Evolutionary conservation across 2,113 vertebrate species (phyloP).

Genomic region (Jacana jacana): DNA sequence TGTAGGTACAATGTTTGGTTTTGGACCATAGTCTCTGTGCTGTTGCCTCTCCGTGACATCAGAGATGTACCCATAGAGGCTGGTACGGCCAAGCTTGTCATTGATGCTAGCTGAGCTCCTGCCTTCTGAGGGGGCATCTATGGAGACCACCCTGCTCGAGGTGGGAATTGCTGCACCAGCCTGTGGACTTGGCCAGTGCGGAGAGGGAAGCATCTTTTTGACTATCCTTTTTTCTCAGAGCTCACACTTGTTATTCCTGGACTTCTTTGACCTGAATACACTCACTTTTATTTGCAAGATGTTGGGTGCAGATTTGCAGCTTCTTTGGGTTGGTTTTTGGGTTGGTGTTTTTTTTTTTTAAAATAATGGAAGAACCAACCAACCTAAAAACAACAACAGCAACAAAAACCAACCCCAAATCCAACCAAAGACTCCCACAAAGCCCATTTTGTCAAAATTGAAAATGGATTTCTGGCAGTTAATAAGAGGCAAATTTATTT

Average conservation of each 20-base stretch:
- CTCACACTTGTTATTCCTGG: not conserved
- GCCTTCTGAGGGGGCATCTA: not conserved
- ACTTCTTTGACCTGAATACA: not conserved
- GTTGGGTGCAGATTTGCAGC: not conserved
- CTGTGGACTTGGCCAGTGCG: not conserved
- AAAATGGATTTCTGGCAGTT: not conserved
- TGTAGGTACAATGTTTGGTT: not conserved
- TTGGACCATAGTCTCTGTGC: not conserved
- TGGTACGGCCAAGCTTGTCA: not conserved
- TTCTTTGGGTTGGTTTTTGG: not conserved
- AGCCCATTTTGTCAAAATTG: not conserved
- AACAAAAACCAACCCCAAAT: not conserved
- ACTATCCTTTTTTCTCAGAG: not conserved
- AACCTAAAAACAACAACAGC: too few relatives aligned
- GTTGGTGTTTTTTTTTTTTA: not conserved
- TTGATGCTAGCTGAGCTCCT: not conserved
- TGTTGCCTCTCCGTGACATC: fast-evolving
- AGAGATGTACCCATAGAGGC: fast-evolving
- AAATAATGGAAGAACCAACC: not conserved
- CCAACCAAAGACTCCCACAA: not conserved
- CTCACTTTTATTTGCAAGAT: not conserved
- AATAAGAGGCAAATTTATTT: not conserved
- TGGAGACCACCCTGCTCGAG: not conserved
- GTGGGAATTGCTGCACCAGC: fast-evolving
- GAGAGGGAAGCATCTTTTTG: not conserved